Evolutionary conservation across 1,140 invertebrate genomes (phyloP), one percentile per base, ranked within the genome.

Genomic region (Drosophila kohkoa): DNA sequence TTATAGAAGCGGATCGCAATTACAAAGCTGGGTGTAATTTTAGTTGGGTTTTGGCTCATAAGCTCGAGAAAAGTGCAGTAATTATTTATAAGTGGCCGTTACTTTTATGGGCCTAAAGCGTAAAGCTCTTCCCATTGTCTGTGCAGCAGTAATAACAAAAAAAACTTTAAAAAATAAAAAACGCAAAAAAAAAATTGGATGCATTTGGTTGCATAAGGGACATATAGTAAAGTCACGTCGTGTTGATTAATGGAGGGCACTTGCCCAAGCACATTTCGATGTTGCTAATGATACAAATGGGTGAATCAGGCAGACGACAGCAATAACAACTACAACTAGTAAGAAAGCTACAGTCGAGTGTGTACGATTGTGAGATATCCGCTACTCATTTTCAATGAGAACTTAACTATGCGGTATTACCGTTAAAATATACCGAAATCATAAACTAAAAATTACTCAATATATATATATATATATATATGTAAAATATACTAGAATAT

Each of bases 201-300:
- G 69, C 69, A 72, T 58, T 66, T 48, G 25, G 46, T 73, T 73
- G 46, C 54, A 67, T 59, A 73, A 73, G 35, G 20, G 46, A 30
- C 38, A 57, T 15, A 38, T 10, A 11, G 35, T 38, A 10, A 48
- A 46, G 69, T 62, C 46, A 35, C 32, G 62, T 38, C 35, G 15
- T 58, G 43, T 32, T 41, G 52, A 57, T 66, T 51, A 35, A 72
- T 72, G 54, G 28, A 52, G 45, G 46, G 52, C n/a, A 35, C 45
- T 59, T 49, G 15, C 32, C 25, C 25, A 52, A 30, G 25, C 49
- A 52, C 25, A 30, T 13, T 52, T 30, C 43, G n/a, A 46, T 20
- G 48, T 63, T 30, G 25, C 67, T 55, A 54, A 45, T 38, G 25
- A 65, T 16, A 54, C 49, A 52, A 52, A 30, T n/a, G 49, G 49